These are phyloP conservation scores for Austrofundulus limnaeus DNA, from an alignment of 2,113 vertebrate genomes.

Conservation along the genomic window DNA sequence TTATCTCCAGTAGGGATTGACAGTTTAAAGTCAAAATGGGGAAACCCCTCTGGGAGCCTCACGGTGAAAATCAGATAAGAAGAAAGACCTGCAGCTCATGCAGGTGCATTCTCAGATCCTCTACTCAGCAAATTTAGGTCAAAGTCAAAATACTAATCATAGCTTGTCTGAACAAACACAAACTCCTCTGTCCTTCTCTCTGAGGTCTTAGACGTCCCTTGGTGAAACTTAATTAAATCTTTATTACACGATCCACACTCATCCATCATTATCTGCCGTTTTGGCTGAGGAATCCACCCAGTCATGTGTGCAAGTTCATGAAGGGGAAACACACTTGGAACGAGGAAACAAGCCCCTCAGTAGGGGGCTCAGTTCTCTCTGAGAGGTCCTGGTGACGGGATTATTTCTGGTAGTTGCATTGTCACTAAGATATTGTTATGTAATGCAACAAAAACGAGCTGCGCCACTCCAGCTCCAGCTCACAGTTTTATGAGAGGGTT, in stretches of 20 bases:
- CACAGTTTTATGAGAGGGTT: constrained; percentile 22
- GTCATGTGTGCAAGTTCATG: constrained; percentile 56
- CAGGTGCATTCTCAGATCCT: constrained; percentile 42
- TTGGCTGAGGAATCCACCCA: constrained; percentile 56
- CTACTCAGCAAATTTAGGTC: constrained; percentile 59
- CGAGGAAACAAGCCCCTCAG: neutral
- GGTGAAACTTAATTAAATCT: constrained; percentile 74
- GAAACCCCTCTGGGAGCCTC: constrained; percentile 37
- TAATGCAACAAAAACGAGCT: constrained; percentile 26
- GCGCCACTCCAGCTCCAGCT: constrained; percentile 9
- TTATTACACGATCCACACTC: constrained; percentile 57
- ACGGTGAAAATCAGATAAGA: constrained; percentile 25
- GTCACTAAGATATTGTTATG: constrained; percentile 43
- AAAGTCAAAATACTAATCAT: constrained; percentile 65
- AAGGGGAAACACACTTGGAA: constrained; percentile 45
- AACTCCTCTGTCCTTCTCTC: constrained; percentile 59
- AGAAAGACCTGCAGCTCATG: constrained; percentile 27
- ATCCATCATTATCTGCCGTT: constrained; percentile 68
- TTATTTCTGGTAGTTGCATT: constrained; percentile 28
- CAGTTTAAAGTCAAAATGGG: constrained; percentile 46
- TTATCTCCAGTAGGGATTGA: constrained; percentile 41
- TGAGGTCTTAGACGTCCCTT: constrained; percentile 65
- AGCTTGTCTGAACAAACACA: constrained; percentile 65
- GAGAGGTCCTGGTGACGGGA: constrained; percentile 21
- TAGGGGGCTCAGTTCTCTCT: constrained; percentile 8